Conservation (phyloP, 2,113 vertebrate genomes). For the Elaphurus davidianus region DNA sequence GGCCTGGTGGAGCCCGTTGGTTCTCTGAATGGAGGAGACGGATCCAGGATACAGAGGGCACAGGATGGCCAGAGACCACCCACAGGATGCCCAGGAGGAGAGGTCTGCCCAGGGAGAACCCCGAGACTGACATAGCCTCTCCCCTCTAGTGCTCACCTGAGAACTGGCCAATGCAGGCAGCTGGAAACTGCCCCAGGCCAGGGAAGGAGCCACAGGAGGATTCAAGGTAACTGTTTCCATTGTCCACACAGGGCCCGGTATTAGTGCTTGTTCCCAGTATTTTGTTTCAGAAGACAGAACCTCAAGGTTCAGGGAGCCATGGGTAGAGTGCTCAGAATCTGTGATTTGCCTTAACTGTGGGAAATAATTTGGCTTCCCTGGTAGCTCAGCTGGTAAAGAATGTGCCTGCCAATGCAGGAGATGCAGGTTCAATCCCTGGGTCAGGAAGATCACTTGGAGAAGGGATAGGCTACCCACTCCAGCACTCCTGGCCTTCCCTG, state of each 20-base stretch:
- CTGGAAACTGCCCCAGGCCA: neutral
- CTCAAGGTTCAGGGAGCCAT: neutral
- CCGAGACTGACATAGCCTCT: accelerated
- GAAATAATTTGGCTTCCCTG: neutral
- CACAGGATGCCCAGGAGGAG: too few species aligned
- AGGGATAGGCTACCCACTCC: neutral
- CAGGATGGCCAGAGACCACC: neutral
- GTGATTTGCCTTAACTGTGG: neutral
- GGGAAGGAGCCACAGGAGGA: neutral
- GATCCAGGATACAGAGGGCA: neutral
- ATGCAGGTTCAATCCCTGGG: neutral
- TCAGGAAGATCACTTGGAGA: neutral
- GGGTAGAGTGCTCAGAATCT: accelerated
- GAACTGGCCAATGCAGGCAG: accelerated
- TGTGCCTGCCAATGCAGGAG: neutral
- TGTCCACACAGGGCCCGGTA: accelerated
- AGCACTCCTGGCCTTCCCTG: neutral
- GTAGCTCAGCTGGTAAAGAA: neutral
- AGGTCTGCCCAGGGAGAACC: neutral
- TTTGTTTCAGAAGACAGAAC: neutral
- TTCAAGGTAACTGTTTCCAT: accelerated
- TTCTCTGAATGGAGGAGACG: neutral
- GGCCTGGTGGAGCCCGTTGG: accelerated
- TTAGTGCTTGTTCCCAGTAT: accelerated
- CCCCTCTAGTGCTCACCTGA: accelerated